Evolutionary conservation across 2,113 vertebrate genomes (phyloP).

Genomic region (Hiodon alosoides): DNA sequence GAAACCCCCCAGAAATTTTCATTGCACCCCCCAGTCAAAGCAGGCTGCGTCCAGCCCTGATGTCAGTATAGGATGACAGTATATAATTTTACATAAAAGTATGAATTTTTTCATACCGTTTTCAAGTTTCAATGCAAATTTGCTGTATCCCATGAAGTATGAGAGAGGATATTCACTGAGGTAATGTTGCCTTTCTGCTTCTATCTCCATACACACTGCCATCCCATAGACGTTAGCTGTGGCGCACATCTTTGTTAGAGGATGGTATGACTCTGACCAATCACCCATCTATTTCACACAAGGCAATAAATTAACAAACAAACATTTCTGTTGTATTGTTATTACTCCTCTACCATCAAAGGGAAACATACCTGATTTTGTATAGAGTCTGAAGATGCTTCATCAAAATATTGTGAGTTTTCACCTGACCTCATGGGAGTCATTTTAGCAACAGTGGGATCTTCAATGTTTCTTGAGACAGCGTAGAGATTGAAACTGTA

Average conservation of each 20-base stretch:
- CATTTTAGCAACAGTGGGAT: constrained; percentile 39
- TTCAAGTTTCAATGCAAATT: constrained; percentile 41
- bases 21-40: too few relatives aligned
- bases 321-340: background rate
- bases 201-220: constrained; percentile 52
- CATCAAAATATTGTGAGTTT: constrained; percentile 3
- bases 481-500: constrained; percentile 58
- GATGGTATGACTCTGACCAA: constrained; percentile 35
- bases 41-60: too few relatives aligned
- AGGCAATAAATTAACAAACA: background rate
- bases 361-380: constrained; percentile 9
- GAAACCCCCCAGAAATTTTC: too few relatives aligned
- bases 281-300: constrained; percentile 25
- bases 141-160: constrained; percentile 57
- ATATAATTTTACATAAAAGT: background rate
- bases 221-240: constrained; percentile 48
- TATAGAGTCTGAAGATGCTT: constrained; percentile 3
- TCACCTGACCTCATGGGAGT: constrained; percentile 52
- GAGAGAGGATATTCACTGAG: constrained; percentile 57
- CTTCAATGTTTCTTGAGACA: constrained; percentile 59
- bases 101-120: constrained; percentile 45
- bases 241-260: constrained; percentile 39
- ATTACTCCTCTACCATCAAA: constrained; percentile 2
- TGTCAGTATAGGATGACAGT: background rate
- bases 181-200: constrained; percentile 47